These are phyloP conservation scores for Podarcis lilfordi DNA, from an alignment of 2,797 vertebrate genomes.

Conservation along the genomic window DNA sequence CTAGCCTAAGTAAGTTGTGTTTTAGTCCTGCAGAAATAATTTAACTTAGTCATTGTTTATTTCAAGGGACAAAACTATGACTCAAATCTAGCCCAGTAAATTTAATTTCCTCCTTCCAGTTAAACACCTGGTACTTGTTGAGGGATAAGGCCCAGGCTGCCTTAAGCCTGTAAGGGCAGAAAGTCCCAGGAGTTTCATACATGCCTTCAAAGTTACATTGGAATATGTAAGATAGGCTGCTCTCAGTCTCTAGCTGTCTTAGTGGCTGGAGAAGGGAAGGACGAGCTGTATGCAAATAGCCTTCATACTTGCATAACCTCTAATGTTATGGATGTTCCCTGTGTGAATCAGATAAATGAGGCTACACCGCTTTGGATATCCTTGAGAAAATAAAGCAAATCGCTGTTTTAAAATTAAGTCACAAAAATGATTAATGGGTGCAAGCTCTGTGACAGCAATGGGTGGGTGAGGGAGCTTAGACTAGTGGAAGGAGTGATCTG, in stretches of 20 bases:
- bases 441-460: neutral
- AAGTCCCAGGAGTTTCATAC: neutral
- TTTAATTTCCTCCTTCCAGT: neutral
- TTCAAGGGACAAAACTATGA: neutral
- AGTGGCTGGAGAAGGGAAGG: neutral
- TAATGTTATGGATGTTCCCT: neutral
- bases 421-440: neutral
- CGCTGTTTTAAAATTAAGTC: neutral
- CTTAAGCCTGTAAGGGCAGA: neutral
- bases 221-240: neutral
- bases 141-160: no score
- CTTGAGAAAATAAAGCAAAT: constrained; percentile 13
- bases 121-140: neutral
- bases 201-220: no score
- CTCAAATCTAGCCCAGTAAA: neutral
- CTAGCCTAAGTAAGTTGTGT: no score
- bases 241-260: neutral
- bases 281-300: neutral
- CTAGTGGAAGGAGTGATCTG: neutral
- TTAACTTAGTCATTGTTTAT: neutral
- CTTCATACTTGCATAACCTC: neutral
- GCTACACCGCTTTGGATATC: constrained; percentile 1
- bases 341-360: constrained; percentile 10
- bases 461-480: neutral
- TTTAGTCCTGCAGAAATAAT: neutral